Conservation (phyloP, 2,888 invertebrate species). For the Ectobius pallidus region DNA sequence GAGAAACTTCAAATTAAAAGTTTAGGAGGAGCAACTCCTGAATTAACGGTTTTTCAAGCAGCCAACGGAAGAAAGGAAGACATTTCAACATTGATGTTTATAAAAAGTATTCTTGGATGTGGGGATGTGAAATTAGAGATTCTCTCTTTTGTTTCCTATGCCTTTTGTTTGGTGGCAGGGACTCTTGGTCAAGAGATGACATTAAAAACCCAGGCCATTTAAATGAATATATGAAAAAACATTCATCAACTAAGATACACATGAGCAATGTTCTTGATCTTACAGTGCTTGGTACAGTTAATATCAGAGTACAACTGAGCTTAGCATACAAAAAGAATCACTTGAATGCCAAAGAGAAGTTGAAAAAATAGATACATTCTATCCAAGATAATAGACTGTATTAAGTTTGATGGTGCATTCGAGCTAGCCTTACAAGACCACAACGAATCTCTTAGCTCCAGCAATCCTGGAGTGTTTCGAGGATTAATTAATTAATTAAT, state of each 20-base stretch:
- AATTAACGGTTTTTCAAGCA: background rate
- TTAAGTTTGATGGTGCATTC: background rate
- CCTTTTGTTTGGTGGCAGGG: too few species aligned
- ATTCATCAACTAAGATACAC: too few species aligned
- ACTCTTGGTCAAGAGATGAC: too few species aligned
- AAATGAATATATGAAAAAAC: too few species aligned
- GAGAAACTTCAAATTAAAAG: too few species aligned
- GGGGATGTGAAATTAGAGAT: too few species aligned
- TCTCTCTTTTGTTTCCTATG: too few species aligned
- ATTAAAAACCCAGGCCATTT: too few species aligned
- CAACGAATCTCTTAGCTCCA: background rate
- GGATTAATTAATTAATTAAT: background rate
- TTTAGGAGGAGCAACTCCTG: too few species aligned
- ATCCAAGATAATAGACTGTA: background rate
- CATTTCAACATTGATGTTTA: background rate
- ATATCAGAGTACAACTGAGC: background rate
- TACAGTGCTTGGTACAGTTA: background rate
- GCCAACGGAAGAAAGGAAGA: slow-evolving; percentile 1
- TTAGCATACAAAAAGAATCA: background rate
- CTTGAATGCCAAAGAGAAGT: background rate
- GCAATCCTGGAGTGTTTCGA: background rate
- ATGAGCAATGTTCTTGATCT: background rate
- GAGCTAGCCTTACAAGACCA: background rate
- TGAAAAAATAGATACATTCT: too few species aligned
- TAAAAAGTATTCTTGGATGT: background rate